Conservation (phyloP, 1,140 invertebrate genomes). For the Heterodera carotae region DNA sequence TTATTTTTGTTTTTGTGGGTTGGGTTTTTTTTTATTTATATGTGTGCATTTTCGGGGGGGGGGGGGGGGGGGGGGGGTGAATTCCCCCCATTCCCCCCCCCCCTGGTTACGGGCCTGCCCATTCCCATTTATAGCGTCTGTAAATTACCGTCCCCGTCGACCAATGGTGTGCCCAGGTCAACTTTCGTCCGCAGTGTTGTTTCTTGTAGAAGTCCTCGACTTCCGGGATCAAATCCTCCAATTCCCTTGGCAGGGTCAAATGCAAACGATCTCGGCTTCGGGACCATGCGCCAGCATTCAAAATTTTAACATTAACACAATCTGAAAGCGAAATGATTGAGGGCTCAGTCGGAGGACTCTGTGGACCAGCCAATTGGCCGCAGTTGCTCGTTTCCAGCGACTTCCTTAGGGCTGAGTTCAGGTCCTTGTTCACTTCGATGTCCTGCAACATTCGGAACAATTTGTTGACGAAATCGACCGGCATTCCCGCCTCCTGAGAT, state of each 20-base stretch:
- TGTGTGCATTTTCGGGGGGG: too few species aligned
- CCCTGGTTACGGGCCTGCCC: too few species aligned
- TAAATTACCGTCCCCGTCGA: conserved; percentile 86
- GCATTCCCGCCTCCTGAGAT: conserved; percentile 88
- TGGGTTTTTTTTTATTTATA: too few species aligned
- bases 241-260: conserved; percentile 89
- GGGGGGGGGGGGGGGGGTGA: too few species aligned
- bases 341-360: not conserved
- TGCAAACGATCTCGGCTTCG: conserved; percentile 83
- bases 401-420: conserved; percentile 68
- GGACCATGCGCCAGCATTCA: conserved; percentile 97
- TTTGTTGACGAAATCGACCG: conserved; percentile 98
- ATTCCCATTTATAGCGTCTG: too few species aligned
- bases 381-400: conserved; percentile 62
- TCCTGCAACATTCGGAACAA: conserved; percentile 88
- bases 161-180: conserved; percentile 99
- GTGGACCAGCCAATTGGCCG: conserved; percentile 34
- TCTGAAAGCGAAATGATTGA: conserved; percentile 60
- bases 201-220: conserved; percentile 76
- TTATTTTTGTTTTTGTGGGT: too few species aligned
- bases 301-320: conserved; percentile 76
- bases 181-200: conserved; percentile 93
- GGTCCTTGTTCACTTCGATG: conserved; percentile 85
- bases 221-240: conserved; percentile 95
- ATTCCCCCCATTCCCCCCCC: too few species aligned